Percentiles rank a stretch among this genome's conserved stretches.
Evolutionary conservation across 2,113 vertebrate species (phyloP).

Genomic region (Datnioides undecimradiatus): DNA sequence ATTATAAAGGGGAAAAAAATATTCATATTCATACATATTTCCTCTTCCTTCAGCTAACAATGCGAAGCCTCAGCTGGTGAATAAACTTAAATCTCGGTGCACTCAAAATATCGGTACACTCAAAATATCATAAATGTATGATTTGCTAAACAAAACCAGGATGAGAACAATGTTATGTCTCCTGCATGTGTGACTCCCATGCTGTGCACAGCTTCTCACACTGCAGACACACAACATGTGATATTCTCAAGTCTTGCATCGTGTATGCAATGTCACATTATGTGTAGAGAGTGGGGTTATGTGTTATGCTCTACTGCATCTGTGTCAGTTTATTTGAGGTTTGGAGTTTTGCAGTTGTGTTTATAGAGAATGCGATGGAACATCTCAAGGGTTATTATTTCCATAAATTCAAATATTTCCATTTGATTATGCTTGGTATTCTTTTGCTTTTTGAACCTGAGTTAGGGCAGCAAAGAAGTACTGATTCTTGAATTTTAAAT

Average conservation of each 20-base stretch:
- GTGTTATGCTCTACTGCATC: neutral
- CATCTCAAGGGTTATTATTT: too few relatives aligned
- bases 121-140: neutral
- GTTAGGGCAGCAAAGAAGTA: neutral
- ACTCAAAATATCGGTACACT: neutral
- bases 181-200: neutral
- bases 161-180: neutral
- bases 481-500: slow-evolving; percentile 8
- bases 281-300: neutral
- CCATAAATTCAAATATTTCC: slow-evolving; percentile 12
- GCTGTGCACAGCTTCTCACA: neutral
- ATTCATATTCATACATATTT: neutral
- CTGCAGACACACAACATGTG: neutral
- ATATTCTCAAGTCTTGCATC: neutral
- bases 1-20: neutral
- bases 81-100: neutral
- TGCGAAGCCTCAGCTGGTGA: neutral
- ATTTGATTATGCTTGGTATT: neutral
- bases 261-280: neutral
- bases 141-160: neutral
- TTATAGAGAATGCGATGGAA: too few relatives aligned
- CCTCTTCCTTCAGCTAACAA: neutral
- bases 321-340: too few relatives aligned
- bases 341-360: too few relatives aligned
- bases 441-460: neutral